These are phyloP conservation scores for Pseudobourletiella spinata DNA, from an alignment of 1,140 invertebrate genomes.

Conservation along the genomic window DNA sequence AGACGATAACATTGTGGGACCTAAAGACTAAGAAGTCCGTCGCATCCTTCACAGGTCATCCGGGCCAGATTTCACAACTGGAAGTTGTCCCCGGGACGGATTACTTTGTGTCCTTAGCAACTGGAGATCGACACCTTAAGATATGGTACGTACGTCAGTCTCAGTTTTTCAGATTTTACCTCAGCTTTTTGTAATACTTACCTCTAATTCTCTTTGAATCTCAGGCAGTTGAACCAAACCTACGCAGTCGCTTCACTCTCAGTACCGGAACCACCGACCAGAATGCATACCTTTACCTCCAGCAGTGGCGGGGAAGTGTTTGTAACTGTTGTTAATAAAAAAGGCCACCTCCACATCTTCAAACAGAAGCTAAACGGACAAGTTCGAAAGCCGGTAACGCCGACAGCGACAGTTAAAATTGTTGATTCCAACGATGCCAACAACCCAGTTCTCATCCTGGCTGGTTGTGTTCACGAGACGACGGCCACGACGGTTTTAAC, in stretches of 20 bases:
- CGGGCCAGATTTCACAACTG: constrained; percentile 22
- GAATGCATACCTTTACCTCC: constrained; percentile 50
- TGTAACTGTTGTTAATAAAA: constrained; percentile 55
- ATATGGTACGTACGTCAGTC: constrained; percentile 31
- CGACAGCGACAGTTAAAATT: constrained; percentile 58
- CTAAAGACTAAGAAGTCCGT: constrained; percentile 22
- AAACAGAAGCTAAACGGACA: constrained; percentile 62
- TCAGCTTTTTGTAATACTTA: neutral
- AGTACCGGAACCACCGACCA: constrained; percentile 18
- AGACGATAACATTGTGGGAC: constrained; percentile 31
- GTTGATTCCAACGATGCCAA: constrained; percentile 46
- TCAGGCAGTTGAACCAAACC: constrained; percentile 4
- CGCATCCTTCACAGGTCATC: constrained; percentile 27
- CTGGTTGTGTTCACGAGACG: constrained; percentile 39
- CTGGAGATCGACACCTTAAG: constrained; percentile 22
- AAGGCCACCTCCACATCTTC: constrained; percentile 66
- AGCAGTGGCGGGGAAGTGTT: constrained; percentile 50
- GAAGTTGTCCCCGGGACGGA: constrained; percentile 18
- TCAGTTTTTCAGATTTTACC: constrained; percentile 23
- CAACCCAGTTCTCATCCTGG: constrained; percentile 49
- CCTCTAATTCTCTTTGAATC: no score
- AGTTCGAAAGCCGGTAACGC: constrained; percentile 58
- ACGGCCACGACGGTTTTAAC: constrained; percentile 30
- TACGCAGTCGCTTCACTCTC: constrained; percentile 37
- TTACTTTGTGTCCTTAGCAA: constrained; percentile 32